Evolutionary conservation across 2,888 invertebrate species (phyloP).

Genomic region (Cheiracanthium punctorium): DNA sequence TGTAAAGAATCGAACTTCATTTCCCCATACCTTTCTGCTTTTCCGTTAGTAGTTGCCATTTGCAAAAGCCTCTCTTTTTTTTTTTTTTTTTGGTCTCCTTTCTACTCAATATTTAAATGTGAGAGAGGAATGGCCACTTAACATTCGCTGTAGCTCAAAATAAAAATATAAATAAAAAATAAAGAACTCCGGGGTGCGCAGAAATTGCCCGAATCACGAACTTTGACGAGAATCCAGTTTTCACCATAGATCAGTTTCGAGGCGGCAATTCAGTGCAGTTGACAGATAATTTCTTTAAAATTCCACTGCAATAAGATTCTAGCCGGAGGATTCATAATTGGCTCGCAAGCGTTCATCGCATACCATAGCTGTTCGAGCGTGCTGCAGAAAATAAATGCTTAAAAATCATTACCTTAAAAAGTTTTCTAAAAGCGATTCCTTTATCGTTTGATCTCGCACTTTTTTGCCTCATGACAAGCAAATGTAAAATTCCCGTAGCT

Average conservation of each 20-base stretch:
- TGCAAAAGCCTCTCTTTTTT: neutral
- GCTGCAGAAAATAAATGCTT: neutral
- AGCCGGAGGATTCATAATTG: neutral
- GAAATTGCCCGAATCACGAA: neutral
- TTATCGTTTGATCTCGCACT: neutral
- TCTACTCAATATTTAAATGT: neutral
- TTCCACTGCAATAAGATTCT: neutral
- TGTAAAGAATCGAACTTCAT: conserved; percentile 32
- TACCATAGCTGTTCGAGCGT: neutral
- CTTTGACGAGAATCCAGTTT: neutral
- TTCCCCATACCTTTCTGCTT: conserved; percentile 25
- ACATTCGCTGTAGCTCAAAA: neutral
- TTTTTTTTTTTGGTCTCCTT: too few relatives aligned
- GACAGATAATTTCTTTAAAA: neutral
- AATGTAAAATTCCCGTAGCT: too few relatives aligned
- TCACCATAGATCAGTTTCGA: neutral
- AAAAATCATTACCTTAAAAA: neutral
- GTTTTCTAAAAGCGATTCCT: neutral
- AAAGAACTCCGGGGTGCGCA: neutral
- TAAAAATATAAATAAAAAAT: too few relatives aligned
- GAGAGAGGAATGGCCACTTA: neutral
- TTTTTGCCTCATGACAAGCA: neutral
- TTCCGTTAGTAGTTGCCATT: conserved; percentile 23
- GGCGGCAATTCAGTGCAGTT: neutral
- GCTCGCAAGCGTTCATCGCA: neutral